Conservation (phyloP, 2,888 invertebrate species). For the Drosophila longiperda region DNA sequence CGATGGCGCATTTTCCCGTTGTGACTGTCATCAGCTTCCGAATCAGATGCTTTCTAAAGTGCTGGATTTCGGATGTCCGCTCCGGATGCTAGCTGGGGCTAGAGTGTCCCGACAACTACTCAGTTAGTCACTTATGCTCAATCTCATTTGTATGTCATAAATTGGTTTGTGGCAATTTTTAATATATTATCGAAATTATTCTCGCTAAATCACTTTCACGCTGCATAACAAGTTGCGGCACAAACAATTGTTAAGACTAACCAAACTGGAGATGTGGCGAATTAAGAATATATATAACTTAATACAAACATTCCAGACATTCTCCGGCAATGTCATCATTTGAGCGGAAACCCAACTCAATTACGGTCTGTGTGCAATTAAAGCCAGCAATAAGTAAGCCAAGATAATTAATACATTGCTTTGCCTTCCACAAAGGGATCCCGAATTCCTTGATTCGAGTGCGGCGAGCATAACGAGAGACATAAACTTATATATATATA, state of each 20-base stretch:
- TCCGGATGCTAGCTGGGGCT: background rate
- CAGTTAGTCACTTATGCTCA: background rate
- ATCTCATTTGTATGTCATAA: background rate
- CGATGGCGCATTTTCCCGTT: slow-evolving; percentile 18
- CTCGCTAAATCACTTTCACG: background rate
- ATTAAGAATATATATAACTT: background rate
- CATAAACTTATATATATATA: background rate
- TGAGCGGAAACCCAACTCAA: slow-evolving; percentile 35
- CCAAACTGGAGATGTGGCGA: background rate
- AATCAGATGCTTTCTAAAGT: slow-evolving; percentile 8
- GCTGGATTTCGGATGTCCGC: slow-evolving; percentile 24
- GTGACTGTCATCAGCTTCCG: slow-evolving; percentile 18
- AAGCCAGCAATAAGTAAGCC: slow-evolving; percentile 40
- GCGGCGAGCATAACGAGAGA: slow-evolving; percentile 14
- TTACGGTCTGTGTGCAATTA: slow-evolving; percentile 40
- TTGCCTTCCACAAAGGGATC: slow-evolving; percentile 8
- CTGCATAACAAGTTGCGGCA: background rate
- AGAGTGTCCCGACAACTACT: background rate
- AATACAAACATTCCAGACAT: slow-evolving; percentile 9
- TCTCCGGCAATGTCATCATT: slow-evolving; percentile 4
- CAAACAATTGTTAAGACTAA: background rate
- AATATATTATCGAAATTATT: background rate
- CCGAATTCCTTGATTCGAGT: slow-evolving; percentile 13
- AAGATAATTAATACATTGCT: slow-evolving; percentile 52
- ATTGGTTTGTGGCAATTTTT: background rate